Conservation (phyloP, 2,113 vertebrate species). For the Leptocoma aspasia region DNA sequence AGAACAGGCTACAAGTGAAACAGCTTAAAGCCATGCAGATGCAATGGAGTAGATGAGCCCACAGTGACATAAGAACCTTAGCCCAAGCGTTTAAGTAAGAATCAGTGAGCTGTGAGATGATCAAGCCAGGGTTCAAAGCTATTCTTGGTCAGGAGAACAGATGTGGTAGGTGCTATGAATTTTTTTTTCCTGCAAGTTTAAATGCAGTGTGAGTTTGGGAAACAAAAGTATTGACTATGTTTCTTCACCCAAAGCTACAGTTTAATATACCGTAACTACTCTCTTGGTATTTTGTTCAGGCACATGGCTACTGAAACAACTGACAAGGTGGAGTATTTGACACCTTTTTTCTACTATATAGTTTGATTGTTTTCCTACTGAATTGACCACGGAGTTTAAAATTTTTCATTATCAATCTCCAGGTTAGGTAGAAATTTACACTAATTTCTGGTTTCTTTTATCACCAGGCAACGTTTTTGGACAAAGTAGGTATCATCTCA, state of each 20-base stretch:
- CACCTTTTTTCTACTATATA: background rate
- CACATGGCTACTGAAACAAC: background rate
- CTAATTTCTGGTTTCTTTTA: background rate
- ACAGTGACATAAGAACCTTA: background rate
- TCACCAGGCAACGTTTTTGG: conserved; percentile 70
- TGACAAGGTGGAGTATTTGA: background rate
- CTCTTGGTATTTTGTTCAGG: background rate
- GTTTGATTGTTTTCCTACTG: background rate
- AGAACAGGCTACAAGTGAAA: background rate
- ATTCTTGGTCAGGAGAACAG: background rate
- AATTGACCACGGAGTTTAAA: background rate
- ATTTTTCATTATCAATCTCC: background rate
- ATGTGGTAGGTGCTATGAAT: background rate
- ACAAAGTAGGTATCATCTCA: conserved; percentile 70
- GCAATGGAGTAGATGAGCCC: background rate
- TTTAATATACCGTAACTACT: background rate
- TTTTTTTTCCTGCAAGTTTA: background rate
- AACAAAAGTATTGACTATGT: background rate
- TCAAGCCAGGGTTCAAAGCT: background rate
- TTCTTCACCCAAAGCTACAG: background rate
- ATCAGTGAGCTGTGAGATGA: background rate
- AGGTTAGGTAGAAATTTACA: background rate
- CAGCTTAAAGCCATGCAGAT: background rate
- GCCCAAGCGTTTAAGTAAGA: background rate
- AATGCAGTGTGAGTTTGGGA: background rate